A percentile compares a stretch with the other conserved stretches of the same genome.
These are phyloP conservation scores for Caenorhabditis imperialis DNA, from an alignment of 2,888 invertebrate species.

Conservation along the genomic window DNA sequence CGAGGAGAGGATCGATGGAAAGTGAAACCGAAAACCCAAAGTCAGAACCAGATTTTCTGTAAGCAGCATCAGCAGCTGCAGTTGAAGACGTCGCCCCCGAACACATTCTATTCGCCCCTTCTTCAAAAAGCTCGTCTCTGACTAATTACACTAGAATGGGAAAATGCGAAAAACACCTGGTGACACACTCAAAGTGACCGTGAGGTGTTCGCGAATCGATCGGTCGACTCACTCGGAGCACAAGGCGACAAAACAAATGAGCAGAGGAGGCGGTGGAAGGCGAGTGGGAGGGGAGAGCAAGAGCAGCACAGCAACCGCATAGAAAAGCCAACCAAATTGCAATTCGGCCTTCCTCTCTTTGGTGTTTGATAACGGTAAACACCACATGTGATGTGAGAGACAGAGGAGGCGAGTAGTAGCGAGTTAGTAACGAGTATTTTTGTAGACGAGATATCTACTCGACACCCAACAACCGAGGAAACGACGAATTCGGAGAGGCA, in stretches of 20 bases:
- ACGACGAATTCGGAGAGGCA: too few relatives aligned
- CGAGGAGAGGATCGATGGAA: conserved; percentile 16
- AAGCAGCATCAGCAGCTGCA: not conserved
- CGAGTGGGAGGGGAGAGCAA: conserved; percentile 3
- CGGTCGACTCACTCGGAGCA: conserved; percentile 9
- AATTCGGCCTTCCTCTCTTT: conserved; percentile 45
- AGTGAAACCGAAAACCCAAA: conserved; percentile 46
- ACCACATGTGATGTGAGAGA: conserved; percentile 33
- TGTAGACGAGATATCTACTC: too few relatives aligned
- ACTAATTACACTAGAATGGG: conserved; percentile 25
- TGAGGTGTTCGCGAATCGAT: conserved; percentile 33
- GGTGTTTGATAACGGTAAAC: conserved; percentile 54
- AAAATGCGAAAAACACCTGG: conserved; percentile 34
- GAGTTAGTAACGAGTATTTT: conserved; percentile 14
- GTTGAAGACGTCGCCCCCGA: conserved; percentile 1
- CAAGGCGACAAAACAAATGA: conserved; percentile 37
- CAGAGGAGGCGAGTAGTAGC: conserved; percentile 18
- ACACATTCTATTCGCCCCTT: too few relatives aligned
- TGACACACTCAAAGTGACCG: conserved; percentile 8
- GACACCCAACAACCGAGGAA: too few relatives aligned
- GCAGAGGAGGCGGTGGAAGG: not conserved
- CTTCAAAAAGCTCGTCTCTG: conserved; percentile 1
- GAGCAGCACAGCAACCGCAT: conserved; percentile 28
- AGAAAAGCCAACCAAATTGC: conserved; percentile 47
- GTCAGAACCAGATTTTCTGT: conserved; percentile 43